These are phyloP conservation scores for Anolis apletophallus DNA, from an alignment of 2,797 vertebrate genomes.

Conservation along the genomic window DNA sequence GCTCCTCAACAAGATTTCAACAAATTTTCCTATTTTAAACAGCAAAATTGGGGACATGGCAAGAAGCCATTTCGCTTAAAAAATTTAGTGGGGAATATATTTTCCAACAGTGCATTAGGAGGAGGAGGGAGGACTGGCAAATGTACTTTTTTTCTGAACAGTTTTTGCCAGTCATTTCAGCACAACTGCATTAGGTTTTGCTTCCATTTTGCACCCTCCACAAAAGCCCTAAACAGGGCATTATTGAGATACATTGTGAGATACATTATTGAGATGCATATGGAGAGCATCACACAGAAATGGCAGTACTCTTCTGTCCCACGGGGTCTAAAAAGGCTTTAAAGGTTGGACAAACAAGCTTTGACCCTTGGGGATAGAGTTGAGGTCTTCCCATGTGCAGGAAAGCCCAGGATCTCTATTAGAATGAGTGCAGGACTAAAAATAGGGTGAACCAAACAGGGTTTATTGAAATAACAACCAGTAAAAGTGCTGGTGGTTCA, in stretches of 20 bases:
- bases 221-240: neutral
- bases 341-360: no score
- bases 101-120: neutral
- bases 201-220: neutral
- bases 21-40: neutral
- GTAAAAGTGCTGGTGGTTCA: no score
- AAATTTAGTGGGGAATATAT: neutral
- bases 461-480: no score
- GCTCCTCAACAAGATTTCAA: neutral
- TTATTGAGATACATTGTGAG: neutral
- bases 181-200: neutral
- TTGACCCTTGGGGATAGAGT: no score
- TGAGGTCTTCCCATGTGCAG: no score
- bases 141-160: neutral
- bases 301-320: no score
- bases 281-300: neutral
- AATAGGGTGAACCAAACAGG: no score
- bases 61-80: neutral
- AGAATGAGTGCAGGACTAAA: no score
- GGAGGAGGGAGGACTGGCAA: neutral
- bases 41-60: neutral
- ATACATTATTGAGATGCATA: no score
- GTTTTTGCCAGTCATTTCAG: neutral
- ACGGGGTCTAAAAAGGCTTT: no score
- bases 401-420: no score